Percentiles rank a stretch among this genome's conserved stretches.
phyloP scores from a whole-genome alignment of 2,797 vertebrate species.

The Pseudochirops cupreus region DNA sequence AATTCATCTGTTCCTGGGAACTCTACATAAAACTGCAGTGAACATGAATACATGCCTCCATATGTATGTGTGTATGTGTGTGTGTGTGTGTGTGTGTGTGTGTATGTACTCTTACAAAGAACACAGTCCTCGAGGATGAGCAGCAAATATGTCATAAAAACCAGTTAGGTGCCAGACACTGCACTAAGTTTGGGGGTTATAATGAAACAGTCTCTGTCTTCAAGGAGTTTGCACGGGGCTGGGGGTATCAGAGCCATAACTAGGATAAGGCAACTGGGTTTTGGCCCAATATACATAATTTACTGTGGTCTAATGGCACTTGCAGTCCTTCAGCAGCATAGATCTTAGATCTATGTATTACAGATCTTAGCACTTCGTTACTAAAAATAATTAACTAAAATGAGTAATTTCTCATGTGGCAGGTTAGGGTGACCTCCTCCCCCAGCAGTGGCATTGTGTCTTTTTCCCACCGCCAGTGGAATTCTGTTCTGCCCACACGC shows the following conservation, averaged over 20 bases:
- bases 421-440: background rate
- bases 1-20: background rate
- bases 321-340: background rate
- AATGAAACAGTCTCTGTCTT: background rate
- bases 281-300: background rate
- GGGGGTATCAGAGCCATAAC: background rate
- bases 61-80: background rate
- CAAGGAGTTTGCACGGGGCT: background rate
- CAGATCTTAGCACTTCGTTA: background rate
- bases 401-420: background rate
- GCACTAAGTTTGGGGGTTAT: background rate
- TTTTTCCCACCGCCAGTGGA: background rate
- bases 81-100: no score
- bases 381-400: background rate
- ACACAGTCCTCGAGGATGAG: background rate
- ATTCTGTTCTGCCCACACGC: background rate
- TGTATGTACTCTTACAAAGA: slow-evolving; percentile 4
- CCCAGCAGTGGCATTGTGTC: background rate
- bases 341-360: background rate
- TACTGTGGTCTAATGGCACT: background rate
- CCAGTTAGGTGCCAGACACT: background rate
- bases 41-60: slow-evolving; percentile 31
- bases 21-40: slow-evolving; percentile 15
- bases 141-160: background rate
- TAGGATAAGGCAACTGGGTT: background rate